Evolutionary conservation across 2,888 invertebrate species (phyloP).

Genomic region (Acleris sparsana): DNA sequence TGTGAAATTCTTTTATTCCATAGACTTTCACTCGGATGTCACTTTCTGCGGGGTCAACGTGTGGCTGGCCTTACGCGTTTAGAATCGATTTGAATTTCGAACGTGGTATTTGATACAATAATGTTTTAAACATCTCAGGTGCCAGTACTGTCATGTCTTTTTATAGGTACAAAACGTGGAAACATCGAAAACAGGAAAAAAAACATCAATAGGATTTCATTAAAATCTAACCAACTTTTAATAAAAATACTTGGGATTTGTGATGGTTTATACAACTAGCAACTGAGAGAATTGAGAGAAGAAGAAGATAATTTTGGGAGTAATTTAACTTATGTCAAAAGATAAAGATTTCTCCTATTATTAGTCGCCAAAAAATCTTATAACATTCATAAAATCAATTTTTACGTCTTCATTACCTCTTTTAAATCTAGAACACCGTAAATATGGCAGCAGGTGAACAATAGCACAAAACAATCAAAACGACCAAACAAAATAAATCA

Average conservation of each 20-base stretch:
- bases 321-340: too few species aligned
- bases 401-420: neutral
- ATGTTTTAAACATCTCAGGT: conserved; percentile 34
- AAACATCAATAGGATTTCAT: neutral
- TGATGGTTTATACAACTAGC: too few species aligned
- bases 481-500: conserved; percentile 34
- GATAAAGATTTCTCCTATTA: too few species aligned
- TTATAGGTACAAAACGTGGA: neutral
- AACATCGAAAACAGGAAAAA: neutral
- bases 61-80: conserved; percentile 45
- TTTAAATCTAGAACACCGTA: neutral
- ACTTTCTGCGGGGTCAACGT: conserved; percentile 61
- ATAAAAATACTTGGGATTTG: too few species aligned
- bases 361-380: too few species aligned
- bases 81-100: conserved; percentile 51
- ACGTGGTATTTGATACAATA: conserved; percentile 46
- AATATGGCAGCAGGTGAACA: conserved; percentile 26
- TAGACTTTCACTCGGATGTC: conserved; percentile 67
- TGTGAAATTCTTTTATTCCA: conserved; percentile 56
- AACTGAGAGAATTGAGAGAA: too few species aligned
- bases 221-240: neutral
- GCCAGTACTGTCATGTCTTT: conserved; percentile 8
- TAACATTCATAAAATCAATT: too few species aligned
- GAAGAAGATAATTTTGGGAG: too few species aligned
- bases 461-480: conserved; percentile 25